Evolutionary conservation across 2,113 vertebrate species (phyloP), one percentile per base, ranked within the genome.

Genomic region (Stomatorhinus ivindoensis): DNA sequence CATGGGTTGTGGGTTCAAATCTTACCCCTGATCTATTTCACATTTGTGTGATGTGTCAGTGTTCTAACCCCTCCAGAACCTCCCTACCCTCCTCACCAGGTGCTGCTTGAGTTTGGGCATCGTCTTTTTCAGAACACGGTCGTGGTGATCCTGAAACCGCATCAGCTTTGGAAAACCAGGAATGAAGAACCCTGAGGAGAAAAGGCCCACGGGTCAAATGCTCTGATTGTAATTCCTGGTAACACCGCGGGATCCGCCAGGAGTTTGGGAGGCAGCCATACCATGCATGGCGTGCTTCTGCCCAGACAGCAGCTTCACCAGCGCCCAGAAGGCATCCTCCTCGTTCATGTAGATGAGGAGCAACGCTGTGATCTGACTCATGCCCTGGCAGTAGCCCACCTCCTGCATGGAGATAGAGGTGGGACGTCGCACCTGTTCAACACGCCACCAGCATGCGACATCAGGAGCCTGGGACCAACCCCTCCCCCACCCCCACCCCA

Each of bases 321-420:
- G 94, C 87, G 98, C 98, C 98, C 98, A 99, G 96, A 99, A 99
- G 88, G 98, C 98, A 73, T 99, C 98, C 94, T 99, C 98, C 93
- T 99, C 98, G 58, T 99, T 99, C 98, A 99, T 99, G 92, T 99
- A 99, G 96, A 99, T 99, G n/a, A 99, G 97, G 87, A 99, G 97
- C 89, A 99, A 95, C 89, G 98, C 98, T 53, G 98, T 98, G 94
- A 99, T 99, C 95, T 99, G 98, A 94, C 98, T 99, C 98, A 99
- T 99, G 88, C 98, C 98, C 94, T 99, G 98, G 92, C 98, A 99
- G 94, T 99, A 99, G 53, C 98, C 98, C 91, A 99, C 98, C 92
- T 99, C 98, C 98, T 99, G 91, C 87, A 95, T 82, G 47, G 94
- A 88, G 88, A 95, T 90, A 15, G 87, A 91, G 73, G 94, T 87